Base-by-base conservation (phyloP, 2,113 vertebrate genomes). In the Turdus rufiventris region DNA sequence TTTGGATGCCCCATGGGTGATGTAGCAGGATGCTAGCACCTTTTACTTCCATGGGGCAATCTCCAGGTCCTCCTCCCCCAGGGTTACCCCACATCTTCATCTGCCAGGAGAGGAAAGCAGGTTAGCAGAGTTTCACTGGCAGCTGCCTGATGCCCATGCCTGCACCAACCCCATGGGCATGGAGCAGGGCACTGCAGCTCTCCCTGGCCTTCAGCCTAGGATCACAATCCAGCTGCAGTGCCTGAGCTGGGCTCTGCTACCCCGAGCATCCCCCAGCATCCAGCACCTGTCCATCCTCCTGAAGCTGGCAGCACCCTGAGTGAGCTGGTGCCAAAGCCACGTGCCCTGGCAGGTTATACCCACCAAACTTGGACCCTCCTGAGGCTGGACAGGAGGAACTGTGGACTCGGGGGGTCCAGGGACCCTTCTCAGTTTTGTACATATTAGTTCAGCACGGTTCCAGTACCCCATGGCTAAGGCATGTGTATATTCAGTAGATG, bases 401-500 rank as follows among this genome's bases (percentile, higher is more conserved):
- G 73, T 53, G 74, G 86, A 68, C 54, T 93, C 11, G 4, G 45
- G 62, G 88, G 62, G 54, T 18, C 33, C 58, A 25, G 2, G 66
- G 74, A 75, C 48, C 62, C 28, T 78, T 57, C 45, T 17, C 53
- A 68, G 70, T 93, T 89, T 12, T 70, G 66, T 91, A 91, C 0
- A 0, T 50, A 7, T 70, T 91, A 89, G 60, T 76, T 91, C 58
- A 50, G 75, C 72, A 58, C 62, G 6, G 62, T 63, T 89, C 68
- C 53, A 45, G 78, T 79, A 89, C 54, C 36, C 53, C 61, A 23
- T 90, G 58, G 90, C 92, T 95, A 89, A 89, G 88, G 72, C 85
- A 42, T 90, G 85, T 89, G 54, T 95, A 83, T 95, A 85, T 92
- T 95, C 94, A 43, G 75, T 96, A 95, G 92, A 80, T 63, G 91